Percentiles rank a stretch among this genome's conserved stretches.
Evolutionary conservation across 2,888 invertebrate genomes (phyloP).

Genomic region (Orthosia gothica): DNA sequence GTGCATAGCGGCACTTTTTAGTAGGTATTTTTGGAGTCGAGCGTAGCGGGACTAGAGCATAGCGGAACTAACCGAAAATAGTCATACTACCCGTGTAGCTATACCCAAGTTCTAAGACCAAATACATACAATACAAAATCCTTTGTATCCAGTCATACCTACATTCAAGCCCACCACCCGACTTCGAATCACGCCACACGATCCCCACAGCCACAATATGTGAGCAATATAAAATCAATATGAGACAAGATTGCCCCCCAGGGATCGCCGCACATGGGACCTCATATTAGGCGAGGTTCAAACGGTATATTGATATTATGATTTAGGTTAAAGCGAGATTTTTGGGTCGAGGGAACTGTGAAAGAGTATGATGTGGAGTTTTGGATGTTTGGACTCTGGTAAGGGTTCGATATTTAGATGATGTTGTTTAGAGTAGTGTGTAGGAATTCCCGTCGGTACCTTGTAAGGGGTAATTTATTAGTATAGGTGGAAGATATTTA

Average conservation of each 20-base stretch:
- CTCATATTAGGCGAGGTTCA: constrained; percentile 65
- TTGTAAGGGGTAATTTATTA: neutral
- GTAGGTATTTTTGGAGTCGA: no score
- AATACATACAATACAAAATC: constrained; percentile 29
- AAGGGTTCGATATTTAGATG: constrained; percentile 13
- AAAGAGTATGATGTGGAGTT: constrained; percentile 49
- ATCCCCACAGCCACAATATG: constrained; percentile 72
- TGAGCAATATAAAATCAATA: constrained; percentile 81
- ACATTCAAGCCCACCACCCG: constrained; percentile 23
- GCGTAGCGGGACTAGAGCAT: no score
- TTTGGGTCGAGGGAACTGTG: constrained; percentile 55
- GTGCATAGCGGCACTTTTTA: no score
- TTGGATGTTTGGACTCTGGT: constrained; percentile 4
- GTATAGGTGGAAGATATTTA: no score
- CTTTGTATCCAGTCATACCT: neutral
- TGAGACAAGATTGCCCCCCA: constrained; percentile 75
- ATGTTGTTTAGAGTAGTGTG: neutral
- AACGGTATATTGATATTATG: constrained; percentile 73
- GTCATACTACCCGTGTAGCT: no score
- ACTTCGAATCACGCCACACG: constrained; percentile 52
- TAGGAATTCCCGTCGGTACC: neutral
- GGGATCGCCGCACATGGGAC: constrained; percentile 72
- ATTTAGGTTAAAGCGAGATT: constrained; percentile 58
- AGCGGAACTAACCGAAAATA: no score
- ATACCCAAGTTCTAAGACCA: neutral